Evolutionary conservation across 2,888 invertebrate species (phyloP).

Genomic region (Drosophila vallismaia): DNA sequence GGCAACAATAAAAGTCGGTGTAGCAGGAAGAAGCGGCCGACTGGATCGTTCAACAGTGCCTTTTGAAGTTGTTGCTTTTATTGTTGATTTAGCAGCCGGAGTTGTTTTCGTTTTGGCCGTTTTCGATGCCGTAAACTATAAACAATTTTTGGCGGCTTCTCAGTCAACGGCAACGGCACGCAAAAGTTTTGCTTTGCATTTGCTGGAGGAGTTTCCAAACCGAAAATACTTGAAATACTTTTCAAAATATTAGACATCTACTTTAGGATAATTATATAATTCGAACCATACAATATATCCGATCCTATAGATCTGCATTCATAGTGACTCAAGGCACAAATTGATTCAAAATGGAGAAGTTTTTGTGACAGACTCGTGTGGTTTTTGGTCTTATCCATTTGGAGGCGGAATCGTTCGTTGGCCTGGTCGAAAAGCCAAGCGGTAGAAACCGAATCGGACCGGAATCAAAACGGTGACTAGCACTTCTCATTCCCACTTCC

Average conservation of each 20-base stretch:
- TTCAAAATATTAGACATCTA: no score
- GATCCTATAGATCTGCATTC: no score
- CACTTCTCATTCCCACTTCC: constrained; percentile 18
- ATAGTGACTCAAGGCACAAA: constrained; percentile 6
- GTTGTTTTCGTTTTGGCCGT: constrained; percentile 36
- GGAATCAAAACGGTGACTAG: constrained; percentile 60
- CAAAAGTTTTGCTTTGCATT: constrained; percentile 76
- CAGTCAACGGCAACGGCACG: constrained; percentile 65
- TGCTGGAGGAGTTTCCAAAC: constrained; percentile 59
- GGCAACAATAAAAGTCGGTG: constrained; percentile 43
- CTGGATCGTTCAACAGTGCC: constrained; percentile 58
- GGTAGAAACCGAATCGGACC: constrained; percentile 42
- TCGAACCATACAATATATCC: neutral
- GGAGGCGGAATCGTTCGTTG: constrained; percentile 76
- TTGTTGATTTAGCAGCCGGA: constrained; percentile 30
- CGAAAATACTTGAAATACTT: constrained; percentile 35
- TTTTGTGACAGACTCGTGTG: constrained; percentile 35
- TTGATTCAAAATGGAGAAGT: constrained; percentile 13
- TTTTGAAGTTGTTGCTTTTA: constrained; percentile 60
- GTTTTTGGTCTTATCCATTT: constrained; percentile 37
- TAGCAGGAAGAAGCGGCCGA: constrained; percentile 75
- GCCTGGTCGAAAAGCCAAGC: constrained; percentile 51
- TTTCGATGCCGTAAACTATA: constrained; percentile 58
- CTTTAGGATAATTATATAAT: neutral
- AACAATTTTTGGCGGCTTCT: constrained; percentile 75